Evolutionary conservation across 2,113 vertebrate genomes (phyloP).

Genomic region (Dromiciops gliroides): DNA sequence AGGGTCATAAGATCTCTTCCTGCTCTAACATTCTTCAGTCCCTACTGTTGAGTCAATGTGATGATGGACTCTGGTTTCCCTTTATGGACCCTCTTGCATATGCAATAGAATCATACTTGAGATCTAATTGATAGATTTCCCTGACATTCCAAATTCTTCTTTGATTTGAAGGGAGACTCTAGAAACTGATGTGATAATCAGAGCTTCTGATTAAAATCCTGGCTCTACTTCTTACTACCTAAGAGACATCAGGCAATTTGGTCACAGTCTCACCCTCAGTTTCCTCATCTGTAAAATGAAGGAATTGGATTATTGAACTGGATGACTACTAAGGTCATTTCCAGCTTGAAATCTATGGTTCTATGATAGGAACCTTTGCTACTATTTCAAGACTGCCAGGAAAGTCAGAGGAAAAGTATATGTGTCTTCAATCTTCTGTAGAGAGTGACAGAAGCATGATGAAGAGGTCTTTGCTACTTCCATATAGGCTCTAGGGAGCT

Average conservation of each 20-base stretch:
- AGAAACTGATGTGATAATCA: background rate
- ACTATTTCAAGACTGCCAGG: too few species aligned
- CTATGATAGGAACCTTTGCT: too few species aligned
- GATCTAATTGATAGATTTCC: background rate
- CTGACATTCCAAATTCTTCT: background rate
- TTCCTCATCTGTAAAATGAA: too few species aligned
- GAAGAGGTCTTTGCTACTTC: too few species aligned
- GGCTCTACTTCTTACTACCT: background rate
- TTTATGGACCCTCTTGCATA: background rate
- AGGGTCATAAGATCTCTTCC: background rate
- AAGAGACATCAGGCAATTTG: background rate
- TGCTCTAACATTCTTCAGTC: background rate
- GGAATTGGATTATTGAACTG: too few species aligned
- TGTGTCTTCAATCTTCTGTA: too few species aligned
- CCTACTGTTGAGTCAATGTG: background rate
- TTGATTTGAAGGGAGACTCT: background rate
- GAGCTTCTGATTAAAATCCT: background rate
- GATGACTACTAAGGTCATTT: too few species aligned
- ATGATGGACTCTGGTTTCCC: background rate
- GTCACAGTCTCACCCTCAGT: too few species aligned
- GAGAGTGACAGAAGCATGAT: too few species aligned
- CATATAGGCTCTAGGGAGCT: too few species aligned
- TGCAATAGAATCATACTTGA: background rate
- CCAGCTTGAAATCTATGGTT: too few species aligned
- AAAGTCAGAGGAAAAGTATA: too few species aligned